A percentile compares a stretch with the other conserved stretches of the same genome.
These are phyloP conservation scores for Urosaurus nigricauda DNA, from an alignment of 2,797 vertebrate genomes.

Conservation along the genomic window DNA sequence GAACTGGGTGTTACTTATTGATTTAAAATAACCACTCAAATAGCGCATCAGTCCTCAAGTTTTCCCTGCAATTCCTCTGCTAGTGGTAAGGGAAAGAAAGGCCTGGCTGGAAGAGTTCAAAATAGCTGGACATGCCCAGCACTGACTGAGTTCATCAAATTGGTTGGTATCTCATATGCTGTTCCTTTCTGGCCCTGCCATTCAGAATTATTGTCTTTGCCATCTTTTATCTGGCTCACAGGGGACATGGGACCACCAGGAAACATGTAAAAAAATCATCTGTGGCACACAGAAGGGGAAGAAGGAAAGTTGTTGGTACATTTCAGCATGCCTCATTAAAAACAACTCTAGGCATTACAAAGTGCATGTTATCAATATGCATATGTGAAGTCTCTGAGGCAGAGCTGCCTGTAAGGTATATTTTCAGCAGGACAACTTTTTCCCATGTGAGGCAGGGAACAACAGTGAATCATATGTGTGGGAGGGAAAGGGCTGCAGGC, in stretches of 20 bases:
- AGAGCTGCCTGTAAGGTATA: slow-evolving; percentile 84
- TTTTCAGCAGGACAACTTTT: slow-evolving; percentile 85
- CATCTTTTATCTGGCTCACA: slow-evolving; percentile 65
- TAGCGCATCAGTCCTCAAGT: background rate
- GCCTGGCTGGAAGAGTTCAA: background rate
- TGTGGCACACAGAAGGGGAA: slow-evolving; percentile 74
- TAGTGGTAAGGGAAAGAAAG: background rate
- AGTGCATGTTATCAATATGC: slow-evolving; percentile 86
- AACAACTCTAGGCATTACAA: slow-evolving; percentile 84
- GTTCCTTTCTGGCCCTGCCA: slow-evolving; percentile 33
- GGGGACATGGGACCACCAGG: slow-evolving; percentile 68
- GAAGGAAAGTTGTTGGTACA: slow-evolving; percentile 79
- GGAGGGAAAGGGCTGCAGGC: slow-evolving; percentile 80
- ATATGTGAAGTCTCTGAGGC: slow-evolving; percentile 84
- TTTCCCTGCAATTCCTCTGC: background rate
- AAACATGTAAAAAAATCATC: slow-evolving; percentile 72
- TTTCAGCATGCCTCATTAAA: slow-evolving; percentile 82
- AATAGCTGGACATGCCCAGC: rapidly evolving
- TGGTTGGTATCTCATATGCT: background rate
- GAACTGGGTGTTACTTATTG: background rate
- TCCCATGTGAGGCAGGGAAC: slow-evolving; percentile 83
- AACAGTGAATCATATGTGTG: slow-evolving; percentile 85
- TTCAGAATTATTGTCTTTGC: slow-evolving; percentile 43
- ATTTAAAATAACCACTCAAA: background rate
- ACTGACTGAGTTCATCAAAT: rapidly evolving